Base-by-base conservation (phyloP, 2,888 invertebrate species). In the Miltochrista miniata region DNA sequence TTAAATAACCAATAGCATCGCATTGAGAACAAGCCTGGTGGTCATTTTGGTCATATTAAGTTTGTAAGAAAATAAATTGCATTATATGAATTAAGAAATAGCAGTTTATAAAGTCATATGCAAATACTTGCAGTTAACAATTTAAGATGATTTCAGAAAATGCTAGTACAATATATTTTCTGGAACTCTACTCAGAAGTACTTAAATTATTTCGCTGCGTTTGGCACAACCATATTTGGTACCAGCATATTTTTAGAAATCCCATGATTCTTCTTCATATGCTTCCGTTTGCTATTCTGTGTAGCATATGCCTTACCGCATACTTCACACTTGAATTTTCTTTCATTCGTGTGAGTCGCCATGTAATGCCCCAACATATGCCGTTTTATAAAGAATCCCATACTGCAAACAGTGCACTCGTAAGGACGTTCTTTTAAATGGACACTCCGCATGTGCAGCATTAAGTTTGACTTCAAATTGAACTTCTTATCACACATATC, bases 271-370 rank as follows among this genome's bases (percentile, higher is more conserved):
- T 88, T 90, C 69, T 86, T 90, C 87, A 90, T 83, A 52, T 90
- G 90, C 52, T 87, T 88, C 18, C 86, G 65, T 42, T 79, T 83
- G 51, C 89, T 87, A 43, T 83, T 88, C 64, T 88, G 87, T 2
- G 89, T 90, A 0, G 88, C 88, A 48, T 89, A 93, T 59, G 92
- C 93, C 48, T 93, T 93, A 0, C 93, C 92, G 60, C 94, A 94
- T 0, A 93, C 83, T 11, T 94, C 93, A 59, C 94, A 94, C 48
- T 93, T 92, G 51, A 92, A 93, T 15, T 87, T 90, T 31, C 91
- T 87, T 36, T 93, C 93, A 42, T 92, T 92, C 0, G 90, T 90
- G 48, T 90, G 90, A 10, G 87, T 87, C 1, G 88, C 85, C 76
- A 90, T 74, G 48, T 91, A 90, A 64, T 93, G 93, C 0, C 87